Evolutionary conservation across 2,797 vertebrate species (phyloP).

Genomic region (Cyclura pinguis): DNA sequence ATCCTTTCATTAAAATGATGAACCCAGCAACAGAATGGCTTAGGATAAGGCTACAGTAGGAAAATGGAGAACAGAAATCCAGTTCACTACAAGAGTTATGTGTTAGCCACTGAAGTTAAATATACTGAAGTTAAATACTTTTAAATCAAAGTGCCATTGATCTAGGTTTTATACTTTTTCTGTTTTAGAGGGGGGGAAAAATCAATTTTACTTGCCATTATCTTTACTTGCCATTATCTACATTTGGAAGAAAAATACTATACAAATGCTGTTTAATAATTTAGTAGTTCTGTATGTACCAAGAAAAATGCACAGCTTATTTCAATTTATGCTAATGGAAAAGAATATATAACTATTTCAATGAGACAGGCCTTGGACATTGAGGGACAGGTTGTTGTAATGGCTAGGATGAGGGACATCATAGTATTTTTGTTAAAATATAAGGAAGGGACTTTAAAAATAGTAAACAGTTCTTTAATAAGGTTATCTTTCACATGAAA

Average conservation of each 20-base stretch:
- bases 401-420: neutral
- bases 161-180: neutral
- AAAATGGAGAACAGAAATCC: constrained; percentile 27
- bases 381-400: neutral
- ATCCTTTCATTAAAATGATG: constrained; percentile 1
- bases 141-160: constrained; percentile 36
- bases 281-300: neutral
- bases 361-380: neutral
- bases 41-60: neutral
- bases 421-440: neutral
- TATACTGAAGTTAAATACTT: constrained; percentile 14
- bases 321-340: neutral
- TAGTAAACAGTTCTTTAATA: neutral
- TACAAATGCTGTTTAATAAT: constrained; percentile 3
- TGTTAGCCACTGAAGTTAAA: neutral
- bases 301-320: constrained; percentile 1
- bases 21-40: neutral
- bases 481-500: neutral
- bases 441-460: neutral
- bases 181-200: neutral
- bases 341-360: constrained; percentile 1
- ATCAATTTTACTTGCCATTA: neutral
- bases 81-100: accelerated
- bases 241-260: constrained; percentile 24
- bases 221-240: constrained; percentile 15